Evolutionary conservation across 1,140 invertebrate genomes (phyloP), one percentile per base, ranked within the genome.

Genomic region (Euwallacea fornicatus): DNA sequence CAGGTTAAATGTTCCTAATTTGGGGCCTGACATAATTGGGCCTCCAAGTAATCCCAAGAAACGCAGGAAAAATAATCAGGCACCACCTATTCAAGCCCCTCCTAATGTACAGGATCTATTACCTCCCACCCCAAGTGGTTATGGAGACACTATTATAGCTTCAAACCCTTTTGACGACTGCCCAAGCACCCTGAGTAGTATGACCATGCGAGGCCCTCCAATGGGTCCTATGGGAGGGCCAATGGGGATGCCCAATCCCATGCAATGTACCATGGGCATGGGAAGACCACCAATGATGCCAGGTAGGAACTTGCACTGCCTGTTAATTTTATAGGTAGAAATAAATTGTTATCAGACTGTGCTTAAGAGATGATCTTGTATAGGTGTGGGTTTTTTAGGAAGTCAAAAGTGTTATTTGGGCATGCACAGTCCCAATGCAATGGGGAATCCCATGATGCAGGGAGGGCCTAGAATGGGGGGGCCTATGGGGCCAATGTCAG

Each of bases 131-230:
- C 87, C 92, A 76, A 87, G 91, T 53, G 92, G 93, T 62, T 96
- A 94, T 83, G 94, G 94, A 50, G 94, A 97, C 78, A 96, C 94
- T 55, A 95, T 98, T 78, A 89, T 97, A 71, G 95, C 94, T 44
- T 95, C 93, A 65, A 97, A 97, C 84, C 95, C 95, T 41, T 97
- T 98, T 83, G 96, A 98, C 83, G 96, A 98, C 78, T 93, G 91
- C 9, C 93, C 94, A 21, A 86, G 89, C 83, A 77, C 87, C 76
- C 83, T 85, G 80, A 81, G 83, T 83, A 85, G 85, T 53, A 89
- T 87, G 83, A 89, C 90, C 83, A 84, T 83, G 76, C 85, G 85
- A 72, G 83, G 83, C 6, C 84, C 85, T 44, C 75, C 75, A 54
- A 79, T 78, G 79, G 76, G 77, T 46, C 63, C 64, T 33, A 68